Evolutionary conservation across 1,140 invertebrate genomes (phyloP).

Genomic region (Diabrotica undecimpunctata): DNA sequence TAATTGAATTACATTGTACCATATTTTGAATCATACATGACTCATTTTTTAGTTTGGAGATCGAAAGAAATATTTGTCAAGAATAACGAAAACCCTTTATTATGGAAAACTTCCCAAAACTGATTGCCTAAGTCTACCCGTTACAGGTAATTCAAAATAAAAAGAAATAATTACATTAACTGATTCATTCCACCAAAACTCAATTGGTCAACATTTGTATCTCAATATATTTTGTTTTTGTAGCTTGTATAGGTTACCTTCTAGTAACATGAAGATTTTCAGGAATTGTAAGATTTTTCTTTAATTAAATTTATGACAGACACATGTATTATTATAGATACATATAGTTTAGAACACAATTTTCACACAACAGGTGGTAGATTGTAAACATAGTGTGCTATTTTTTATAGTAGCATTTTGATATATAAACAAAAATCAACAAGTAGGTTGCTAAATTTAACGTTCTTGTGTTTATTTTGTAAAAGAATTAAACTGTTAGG

Average conservation of each 20-base stretch:
- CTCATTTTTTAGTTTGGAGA: slow-evolving; percentile 50
- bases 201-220: neutral
- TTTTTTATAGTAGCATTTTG: too few species aligned
- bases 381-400: too few species aligned
- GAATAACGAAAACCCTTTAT: slow-evolving; percentile 81
- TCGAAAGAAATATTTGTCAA: slow-evolving; percentile 69
- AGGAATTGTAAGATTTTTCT: neutral
- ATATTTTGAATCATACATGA: neutral
- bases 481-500: too few species aligned
- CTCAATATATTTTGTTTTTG: neutral
- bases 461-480: too few species aligned
- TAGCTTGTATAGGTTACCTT: neutral
- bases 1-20: neutral
- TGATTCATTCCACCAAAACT: neutral
- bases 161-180: slow-evolving; percentile 30
- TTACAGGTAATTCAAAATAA: slow-evolving; percentile 60
- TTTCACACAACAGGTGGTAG: neutral
- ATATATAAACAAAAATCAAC: too few species aligned
- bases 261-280: neutral
- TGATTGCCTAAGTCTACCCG: slow-evolving; percentile 70
- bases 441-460: too few species aligned
- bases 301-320: too few species aligned
- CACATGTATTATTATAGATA: neutral
- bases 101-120: slow-evolving; percentile 72
- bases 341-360: too few species aligned